A percentile compares a stretch with the other conserved stretches of the same genome.
phyloP scores from a whole-genome alignment of 1,140 invertebrate species.

The Littorina saxatilis region DNA sequence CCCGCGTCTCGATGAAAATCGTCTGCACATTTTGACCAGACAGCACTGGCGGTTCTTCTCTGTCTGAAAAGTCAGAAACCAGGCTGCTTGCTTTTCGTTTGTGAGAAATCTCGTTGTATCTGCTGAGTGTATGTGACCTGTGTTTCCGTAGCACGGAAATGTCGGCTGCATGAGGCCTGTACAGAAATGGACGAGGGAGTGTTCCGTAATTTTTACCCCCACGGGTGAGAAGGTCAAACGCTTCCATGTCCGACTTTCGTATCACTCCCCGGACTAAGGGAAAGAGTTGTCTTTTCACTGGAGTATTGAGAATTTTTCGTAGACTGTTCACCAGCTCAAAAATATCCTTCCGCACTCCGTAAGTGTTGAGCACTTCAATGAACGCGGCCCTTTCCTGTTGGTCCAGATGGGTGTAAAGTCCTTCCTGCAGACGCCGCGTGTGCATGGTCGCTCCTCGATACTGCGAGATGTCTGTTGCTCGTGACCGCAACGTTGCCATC shows the following conservation, averaged over 20 bases:
- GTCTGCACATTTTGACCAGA: not conserved
- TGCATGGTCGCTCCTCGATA: conserved; percentile 43
- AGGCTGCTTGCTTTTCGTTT: conserved; percentile 7
- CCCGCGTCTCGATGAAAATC: conserved; percentile 21
- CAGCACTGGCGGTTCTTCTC: not conserved
- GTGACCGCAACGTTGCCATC: conserved; percentile 37
- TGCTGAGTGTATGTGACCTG: conserved; percentile 8
- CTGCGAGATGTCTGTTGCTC: conserved; percentile 1
- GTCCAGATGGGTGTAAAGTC: conserved; percentile 55
- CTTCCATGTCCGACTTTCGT: conserved; percentile 43
- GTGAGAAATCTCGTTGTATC: conserved; percentile 12
- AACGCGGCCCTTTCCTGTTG: conserved; percentile 54
- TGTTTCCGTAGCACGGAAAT: conserved; percentile 46
- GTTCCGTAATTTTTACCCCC: conserved; percentile 39
- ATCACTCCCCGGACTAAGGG: conserved; percentile 57
- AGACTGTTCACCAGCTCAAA: conserved; percentile 55
- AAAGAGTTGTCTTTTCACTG: conserved; percentile 59
- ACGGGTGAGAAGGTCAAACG: conserved; percentile 47
- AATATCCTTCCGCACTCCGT: conserved; percentile 54
- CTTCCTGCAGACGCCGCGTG: conserved; percentile 58
- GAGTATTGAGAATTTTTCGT: conserved; percentile 56
- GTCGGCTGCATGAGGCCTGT: conserved; percentile 46
- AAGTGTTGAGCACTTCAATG: conserved; percentile 59
- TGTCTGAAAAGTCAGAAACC: not conserved
- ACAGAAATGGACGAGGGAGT: conserved; percentile 41